phyloP scores from a whole-genome alignment of 2,797 vertebrate genomes.

The Yasuhikotakia modesta region DNA sequence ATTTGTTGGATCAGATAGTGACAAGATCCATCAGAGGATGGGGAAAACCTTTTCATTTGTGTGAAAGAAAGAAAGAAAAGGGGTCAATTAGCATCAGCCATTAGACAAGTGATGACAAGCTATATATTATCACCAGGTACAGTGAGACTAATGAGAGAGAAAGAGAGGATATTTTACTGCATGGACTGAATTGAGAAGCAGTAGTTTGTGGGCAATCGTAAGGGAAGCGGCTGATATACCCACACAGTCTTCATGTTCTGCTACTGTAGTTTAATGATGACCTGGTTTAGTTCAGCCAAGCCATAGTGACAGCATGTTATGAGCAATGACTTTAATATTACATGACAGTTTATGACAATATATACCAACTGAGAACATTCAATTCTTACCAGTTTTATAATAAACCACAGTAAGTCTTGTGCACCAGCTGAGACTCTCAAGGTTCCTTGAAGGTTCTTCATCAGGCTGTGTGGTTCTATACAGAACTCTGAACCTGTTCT shows the following conservation, averaged over 20 bases:
- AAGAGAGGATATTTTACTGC: constrained; percentile 69
- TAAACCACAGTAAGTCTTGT: background rate
- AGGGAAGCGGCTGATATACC: constrained; percentile 60
- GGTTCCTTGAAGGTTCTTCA: too few species aligned
- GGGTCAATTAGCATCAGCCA: constrained; percentile 84
- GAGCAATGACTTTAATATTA: background rate
- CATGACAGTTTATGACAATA: background rate
- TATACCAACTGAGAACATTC: background rate
- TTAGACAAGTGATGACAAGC: constrained; percentile 82
- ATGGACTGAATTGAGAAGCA: constrained; percentile 68
- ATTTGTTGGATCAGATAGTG: constrained; percentile 84
- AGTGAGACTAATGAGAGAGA: constrained; percentile 80
- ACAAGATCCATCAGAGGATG: constrained; percentile 78
- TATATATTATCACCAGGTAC: constrained; percentile 75
- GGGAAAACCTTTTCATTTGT: constrained; percentile 81
- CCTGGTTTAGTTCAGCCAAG: background rate
- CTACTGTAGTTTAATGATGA: background rate
- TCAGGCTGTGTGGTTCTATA: too few species aligned
- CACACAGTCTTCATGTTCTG: constrained; percentile 58
- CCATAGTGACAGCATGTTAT: background rate
- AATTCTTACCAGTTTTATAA: background rate
- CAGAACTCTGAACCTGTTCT: too few species aligned
- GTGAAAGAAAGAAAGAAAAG: constrained; percentile 75
- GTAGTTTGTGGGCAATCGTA: constrained; percentile 66
- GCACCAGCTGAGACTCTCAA: background rate